Evolutionary conservation across 2,888 invertebrate species (phyloP).

Genomic region (Pollenia amentaria): DNA sequence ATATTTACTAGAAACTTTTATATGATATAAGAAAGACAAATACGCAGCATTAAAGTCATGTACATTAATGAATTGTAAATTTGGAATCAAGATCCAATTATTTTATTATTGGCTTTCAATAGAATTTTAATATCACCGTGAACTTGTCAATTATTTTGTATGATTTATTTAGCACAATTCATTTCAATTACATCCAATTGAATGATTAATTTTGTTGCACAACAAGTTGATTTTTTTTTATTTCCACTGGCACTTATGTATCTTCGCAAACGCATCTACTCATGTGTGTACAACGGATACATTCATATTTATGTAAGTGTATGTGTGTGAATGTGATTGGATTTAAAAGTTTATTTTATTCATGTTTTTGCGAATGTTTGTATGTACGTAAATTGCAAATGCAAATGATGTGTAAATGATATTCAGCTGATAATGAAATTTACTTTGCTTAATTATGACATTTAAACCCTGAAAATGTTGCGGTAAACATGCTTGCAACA

Average conservation of each 20-base stretch:
- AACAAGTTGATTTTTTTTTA: constrained; percentile 8
- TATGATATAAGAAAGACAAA: too few species aligned
- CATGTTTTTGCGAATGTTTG: constrained; percentile 14
- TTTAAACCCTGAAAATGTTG: constrained; percentile 67
- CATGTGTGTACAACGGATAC: neutral
- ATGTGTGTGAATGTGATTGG: neutral
- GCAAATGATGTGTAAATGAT: constrained; percentile 73
- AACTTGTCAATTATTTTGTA: constrained; percentile 25
- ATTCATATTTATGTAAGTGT: neutral
- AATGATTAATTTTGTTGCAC: constrained; percentile 34
- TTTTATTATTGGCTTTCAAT: constrained; percentile 10
- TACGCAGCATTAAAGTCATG: too few species aligned
- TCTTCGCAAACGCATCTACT: neutral
- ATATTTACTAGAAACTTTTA: too few species aligned
- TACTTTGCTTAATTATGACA: constrained; percentile 68
- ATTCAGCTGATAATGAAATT: constrained; percentile 70
- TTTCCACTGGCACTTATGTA: neutral
- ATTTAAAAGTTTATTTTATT: constrained; percentile 36
- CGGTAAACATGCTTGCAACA: constrained; percentile 49
- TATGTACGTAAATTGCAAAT: constrained; percentile 54
- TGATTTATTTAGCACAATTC: constrained; percentile 32
- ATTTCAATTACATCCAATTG: constrained; percentile 28
- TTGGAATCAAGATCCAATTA: too few species aligned
- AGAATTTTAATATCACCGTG: constrained; percentile 7
- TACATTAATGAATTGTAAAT: too few species aligned